A percentile compares a stretch with the other conserved stretches of the same genome.
These are phyloP conservation scores for Drosophila planitibia DNA, from an alignment of 2,888 invertebrate species.

Conservation along the genomic window DNA sequence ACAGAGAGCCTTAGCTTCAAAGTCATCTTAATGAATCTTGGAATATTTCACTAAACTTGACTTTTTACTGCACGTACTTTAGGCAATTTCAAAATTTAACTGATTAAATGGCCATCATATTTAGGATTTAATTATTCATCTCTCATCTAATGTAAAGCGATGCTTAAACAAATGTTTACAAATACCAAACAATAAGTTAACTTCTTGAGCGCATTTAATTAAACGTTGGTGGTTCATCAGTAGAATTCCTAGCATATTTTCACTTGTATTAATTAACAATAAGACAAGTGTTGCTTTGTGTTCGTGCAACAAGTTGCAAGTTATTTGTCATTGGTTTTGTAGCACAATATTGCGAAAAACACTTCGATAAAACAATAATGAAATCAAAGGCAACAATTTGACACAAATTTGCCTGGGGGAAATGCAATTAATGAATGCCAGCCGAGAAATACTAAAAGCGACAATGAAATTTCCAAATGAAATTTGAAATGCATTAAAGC, in stretches of 20 bases:
- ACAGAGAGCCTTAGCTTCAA: not conserved
- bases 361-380: constrained; percentile 52
- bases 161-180: not conserved
- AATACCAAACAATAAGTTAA: not conserved
- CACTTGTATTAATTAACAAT: constrained; percentile 18
- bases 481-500: constrained; percentile 48
- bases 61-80: not conserved
- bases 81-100: not conserved
- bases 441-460: constrained; percentile 29
- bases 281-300: constrained; percentile 22
- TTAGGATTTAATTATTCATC: not conserved
- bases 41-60: not conserved
- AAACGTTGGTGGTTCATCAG: not conserved
- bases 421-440: constrained; percentile 58
- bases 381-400: constrained; percentile 63
- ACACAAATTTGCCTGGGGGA: constrained; percentile 49
- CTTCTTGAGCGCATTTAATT: not conserved
- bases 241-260: not conserved
- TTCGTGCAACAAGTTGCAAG: constrained; percentile 47
- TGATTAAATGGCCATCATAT: not conserved
- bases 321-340: constrained; percentile 34
- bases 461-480: constrained; percentile 54
- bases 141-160: not conserved
- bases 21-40: not conserved
- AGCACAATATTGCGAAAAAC: constrained; percentile 22